These are phyloP conservation scores for Ornithoptera priamus DNA, from an alignment of 2,888 invertebrate genomes.

Conservation along the genomic window DNA sequence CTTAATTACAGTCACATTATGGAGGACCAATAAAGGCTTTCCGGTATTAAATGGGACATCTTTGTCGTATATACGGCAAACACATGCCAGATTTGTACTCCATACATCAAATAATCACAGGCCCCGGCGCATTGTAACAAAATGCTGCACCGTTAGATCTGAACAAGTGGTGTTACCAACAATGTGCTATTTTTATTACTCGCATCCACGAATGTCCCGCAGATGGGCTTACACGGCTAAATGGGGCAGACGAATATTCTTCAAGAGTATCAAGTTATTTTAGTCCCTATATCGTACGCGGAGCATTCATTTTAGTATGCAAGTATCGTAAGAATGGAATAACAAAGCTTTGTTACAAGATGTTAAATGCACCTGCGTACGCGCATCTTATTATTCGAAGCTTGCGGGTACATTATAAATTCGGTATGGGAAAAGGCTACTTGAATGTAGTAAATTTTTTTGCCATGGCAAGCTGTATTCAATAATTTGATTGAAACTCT, in stretches of 20 bases:
- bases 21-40: background rate
- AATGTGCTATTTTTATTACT: constrained; percentile 20
- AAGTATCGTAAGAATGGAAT: background rate
- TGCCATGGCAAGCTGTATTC: background rate
- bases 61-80: background rate
- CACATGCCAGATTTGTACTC: background rate
- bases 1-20: too few relatives aligned
- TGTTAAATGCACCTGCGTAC: constrained; percentile 58
- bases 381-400: constrained; percentile 45
- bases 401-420: constrained; percentile 40
- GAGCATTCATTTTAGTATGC: background rate
- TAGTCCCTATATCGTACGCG: constrained; percentile 32
- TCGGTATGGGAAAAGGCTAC: constrained; percentile 56
- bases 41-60: background rate
- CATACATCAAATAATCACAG: constrained; percentile 11
- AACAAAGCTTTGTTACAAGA: constrained; percentile 15
- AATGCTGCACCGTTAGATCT: constrained; percentile 26
- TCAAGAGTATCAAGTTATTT: constrained; percentile 28
- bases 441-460: background rate
- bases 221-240: constrained; percentile 33
- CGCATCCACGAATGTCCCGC: constrained; percentile 23
- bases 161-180: constrained; percentile 24
- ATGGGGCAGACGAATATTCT: constrained; percentile 31
- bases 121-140: constrained; percentile 10
- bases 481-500: too few relatives aligned